Percentiles rank a stretch among this genome's conserved stretches.
Evolutionary conservation across 2,797 vertebrate genomes (phyloP).

Genomic region (Coregonus suidteri): DNA sequence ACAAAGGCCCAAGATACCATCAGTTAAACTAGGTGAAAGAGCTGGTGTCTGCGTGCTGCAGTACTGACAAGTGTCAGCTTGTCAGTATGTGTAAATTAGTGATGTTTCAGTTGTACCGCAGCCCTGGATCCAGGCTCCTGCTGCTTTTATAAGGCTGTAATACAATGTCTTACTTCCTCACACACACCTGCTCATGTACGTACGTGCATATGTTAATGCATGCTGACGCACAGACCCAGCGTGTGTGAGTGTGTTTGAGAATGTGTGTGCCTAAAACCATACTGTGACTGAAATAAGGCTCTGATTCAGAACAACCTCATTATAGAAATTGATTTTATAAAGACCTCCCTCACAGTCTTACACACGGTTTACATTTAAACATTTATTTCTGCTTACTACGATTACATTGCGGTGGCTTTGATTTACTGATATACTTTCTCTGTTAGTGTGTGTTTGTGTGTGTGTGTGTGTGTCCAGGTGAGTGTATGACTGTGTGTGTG

Average conservation of each 20-base stretch:
- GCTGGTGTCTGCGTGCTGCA: neutral
- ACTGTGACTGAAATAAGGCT: neutral
- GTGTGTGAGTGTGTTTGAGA: neutral
- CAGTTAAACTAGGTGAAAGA: neutral
- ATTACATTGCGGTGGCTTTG: neutral
- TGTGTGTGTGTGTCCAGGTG: neutral
- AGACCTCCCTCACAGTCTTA: neutral
- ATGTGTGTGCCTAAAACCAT: constrained; percentile 3
- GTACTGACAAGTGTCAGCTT: constrained; percentile 40
- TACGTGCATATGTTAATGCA: neutral
- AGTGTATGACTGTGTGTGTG: neutral
- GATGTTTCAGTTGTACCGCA: constrained; percentile 18
- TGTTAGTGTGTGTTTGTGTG: neutral
- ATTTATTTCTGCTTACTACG: neutral
- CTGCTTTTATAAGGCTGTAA: neutral
- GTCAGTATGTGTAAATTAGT: constrained; percentile 33
- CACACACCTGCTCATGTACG: neutral
- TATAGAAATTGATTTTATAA: neutral
- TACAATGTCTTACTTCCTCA: neutral
- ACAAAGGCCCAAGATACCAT: neutral
- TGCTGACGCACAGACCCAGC: neutral
- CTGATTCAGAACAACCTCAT: neutral
- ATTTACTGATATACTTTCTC: neutral
- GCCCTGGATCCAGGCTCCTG: neutral
- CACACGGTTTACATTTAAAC: neutral